A percentile compares a stretch with the other conserved stretches of the same genome.
These are phyloP conservation scores for Protonemura montana DNA, from an alignment of 2,888 invertebrate genomes.

Conservation along the genomic window DNA sequence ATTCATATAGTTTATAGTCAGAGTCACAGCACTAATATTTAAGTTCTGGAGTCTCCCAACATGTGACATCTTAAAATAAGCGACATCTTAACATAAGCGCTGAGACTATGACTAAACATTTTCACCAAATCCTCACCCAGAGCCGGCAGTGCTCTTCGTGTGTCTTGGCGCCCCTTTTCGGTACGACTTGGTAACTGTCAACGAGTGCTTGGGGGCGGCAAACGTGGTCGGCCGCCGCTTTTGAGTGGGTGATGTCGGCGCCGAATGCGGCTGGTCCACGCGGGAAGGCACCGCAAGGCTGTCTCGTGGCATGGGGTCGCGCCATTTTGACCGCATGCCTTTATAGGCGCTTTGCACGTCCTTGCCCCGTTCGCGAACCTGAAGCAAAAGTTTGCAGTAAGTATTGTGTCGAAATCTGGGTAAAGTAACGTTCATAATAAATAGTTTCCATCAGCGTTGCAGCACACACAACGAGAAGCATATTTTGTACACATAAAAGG, in stretches of 20 bases:
- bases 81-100: too few species aligned
- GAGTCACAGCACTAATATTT: too few species aligned
- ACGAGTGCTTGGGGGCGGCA: conserved; percentile 54
- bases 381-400: too few species aligned
- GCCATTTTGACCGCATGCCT: conserved; percentile 72
- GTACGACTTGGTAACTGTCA: conserved; percentile 55
- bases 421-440: too few species aligned
- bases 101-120: too few species aligned
- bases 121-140: background rate
- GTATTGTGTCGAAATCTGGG: too few species aligned
- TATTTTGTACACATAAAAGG: too few species aligned
- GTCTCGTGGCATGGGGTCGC: conserved; percentile 54
- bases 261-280: conserved; percentile 65
- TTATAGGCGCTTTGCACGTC: conserved; percentile 81
- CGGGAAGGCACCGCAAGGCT: conserved; percentile 37
- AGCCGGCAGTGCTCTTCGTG: conserved; percentile 54
- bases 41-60: too few species aligned
- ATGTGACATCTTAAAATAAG: too few species aligned
- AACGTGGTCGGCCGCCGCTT: conserved; percentile 62
- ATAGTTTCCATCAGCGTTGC: too few species aligned
- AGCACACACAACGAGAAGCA: too few species aligned
- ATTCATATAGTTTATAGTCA: too few species aligned
- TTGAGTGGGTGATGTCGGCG: conserved; percentile 72
- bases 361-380: conserved; percentile 78
- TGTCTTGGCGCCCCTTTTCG: conserved; percentile 56